A percentile compares a stretch with the other conserved stretches of the same genome.
These are phyloP conservation scores for Myiagra hebetior DNA, from an alignment of 2,113 vertebrate species.

Conservation along the genomic window DNA sequence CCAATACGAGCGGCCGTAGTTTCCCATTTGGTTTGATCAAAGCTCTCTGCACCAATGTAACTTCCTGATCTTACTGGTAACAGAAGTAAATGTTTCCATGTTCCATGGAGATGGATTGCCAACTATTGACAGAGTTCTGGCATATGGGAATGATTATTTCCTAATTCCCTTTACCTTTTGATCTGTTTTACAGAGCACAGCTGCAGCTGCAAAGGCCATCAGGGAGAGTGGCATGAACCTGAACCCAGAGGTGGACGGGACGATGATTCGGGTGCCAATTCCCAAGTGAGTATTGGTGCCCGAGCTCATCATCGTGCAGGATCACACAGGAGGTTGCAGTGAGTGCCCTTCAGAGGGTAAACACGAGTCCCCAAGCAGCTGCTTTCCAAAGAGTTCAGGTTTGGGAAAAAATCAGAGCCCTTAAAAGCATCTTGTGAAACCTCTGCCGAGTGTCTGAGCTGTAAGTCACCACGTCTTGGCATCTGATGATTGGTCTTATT, in stretches of 20 bases:
- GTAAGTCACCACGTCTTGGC: neutral
- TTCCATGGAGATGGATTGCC: slow-evolving; percentile 81
- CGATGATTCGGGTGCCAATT: slow-evolving; percentile 89
- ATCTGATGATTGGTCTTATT: neutral
- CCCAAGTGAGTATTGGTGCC: slow-evolving; percentile 85
- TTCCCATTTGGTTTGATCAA: slow-evolving; percentile 83
- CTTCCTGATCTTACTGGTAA: slow-evolving; percentile 82
- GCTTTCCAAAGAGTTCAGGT: neutral
- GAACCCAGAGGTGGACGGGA: slow-evolving; percentile 93
- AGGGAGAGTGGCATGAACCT: slow-evolving; percentile 95
- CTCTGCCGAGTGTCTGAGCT: neutral
- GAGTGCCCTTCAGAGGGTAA: neutral
- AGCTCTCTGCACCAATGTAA: slow-evolving; percentile 77
- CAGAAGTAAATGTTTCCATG: slow-evolving; percentile 85
- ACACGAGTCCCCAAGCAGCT: neutral
- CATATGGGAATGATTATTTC: slow-evolving; percentile 87
- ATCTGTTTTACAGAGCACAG: slow-evolving; percentile 85
- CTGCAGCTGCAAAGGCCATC: slow-evolving; percentile 86
- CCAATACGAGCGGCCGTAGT: slow-evolving; percentile 59
- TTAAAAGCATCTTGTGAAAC: neutral
- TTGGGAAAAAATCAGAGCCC: neutral
- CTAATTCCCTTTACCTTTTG: slow-evolving; percentile 80
- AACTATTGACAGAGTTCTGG: slow-evolving; percentile 75
- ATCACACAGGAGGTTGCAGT: fast-evolving
- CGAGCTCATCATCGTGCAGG: neutral